phyloP scores from a whole-genome alignment of 2,888 invertebrate genomes.

The Sphecodes monilicornis region DNA sequence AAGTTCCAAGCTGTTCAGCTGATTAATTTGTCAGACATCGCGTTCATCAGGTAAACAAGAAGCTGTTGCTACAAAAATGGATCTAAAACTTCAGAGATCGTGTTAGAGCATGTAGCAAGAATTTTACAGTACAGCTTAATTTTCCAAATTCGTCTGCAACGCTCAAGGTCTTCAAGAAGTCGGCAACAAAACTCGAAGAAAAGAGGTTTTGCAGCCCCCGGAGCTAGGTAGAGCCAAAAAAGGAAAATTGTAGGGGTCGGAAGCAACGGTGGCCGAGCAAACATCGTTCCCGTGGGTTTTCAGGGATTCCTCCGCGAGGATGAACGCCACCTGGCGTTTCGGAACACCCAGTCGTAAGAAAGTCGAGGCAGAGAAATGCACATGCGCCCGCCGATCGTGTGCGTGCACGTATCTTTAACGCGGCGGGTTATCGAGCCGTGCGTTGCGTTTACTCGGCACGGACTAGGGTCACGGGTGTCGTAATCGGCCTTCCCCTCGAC shows the following conservation, averaged over 20 bases:
- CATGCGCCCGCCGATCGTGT: constrained; percentile 22
- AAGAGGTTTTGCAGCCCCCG: background rate
- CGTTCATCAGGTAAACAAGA: no score
- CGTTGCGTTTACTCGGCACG: constrained; percentile 34
- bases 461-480: constrained; percentile 56
- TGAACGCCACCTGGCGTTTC: constrained; percentile 12
- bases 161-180: no score
- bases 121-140: no score
- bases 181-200: background rate
- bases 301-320: background rate
- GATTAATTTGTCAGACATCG: no score
- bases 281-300: background rate
- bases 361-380: constrained; percentile 38
- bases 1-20: no score
- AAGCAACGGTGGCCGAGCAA: background rate
- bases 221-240: background rate
- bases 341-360: constrained; percentile 6
- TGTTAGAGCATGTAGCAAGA: no score
- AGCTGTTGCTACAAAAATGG: no score
- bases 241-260: background rate
- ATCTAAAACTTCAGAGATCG: no score
- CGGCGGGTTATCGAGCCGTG: constrained; percentile 39
- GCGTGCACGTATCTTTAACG: constrained; percentile 20
- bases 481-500: constrained; percentile 46
- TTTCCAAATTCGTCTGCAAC: no score